Conservation (phyloP, 2,888 invertebrate species). For the Teleiodes luculella region DNA sequence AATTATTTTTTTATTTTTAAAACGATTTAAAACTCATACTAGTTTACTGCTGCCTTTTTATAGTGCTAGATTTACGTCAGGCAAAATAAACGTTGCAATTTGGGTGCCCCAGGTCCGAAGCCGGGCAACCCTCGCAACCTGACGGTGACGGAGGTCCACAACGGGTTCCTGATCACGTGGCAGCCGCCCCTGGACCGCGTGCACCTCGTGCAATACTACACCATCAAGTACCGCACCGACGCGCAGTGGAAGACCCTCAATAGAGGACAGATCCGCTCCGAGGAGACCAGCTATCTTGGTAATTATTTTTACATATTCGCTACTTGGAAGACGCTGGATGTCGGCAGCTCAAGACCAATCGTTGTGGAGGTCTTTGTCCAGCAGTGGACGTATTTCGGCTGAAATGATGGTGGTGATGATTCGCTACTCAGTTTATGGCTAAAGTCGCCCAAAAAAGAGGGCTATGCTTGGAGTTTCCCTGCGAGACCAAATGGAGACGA, state of each 20-base stretch:
- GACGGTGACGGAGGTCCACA: slow-evolving; percentile 91
- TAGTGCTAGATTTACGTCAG: background rate
- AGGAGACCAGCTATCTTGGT: slow-evolving; percentile 93
- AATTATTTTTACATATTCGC: slow-evolving; percentile 21
- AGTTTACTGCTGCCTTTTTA: too few species aligned
- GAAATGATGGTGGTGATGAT: too few species aligned
- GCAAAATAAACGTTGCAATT: background rate
- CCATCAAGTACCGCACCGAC: slow-evolving; percentile 94
- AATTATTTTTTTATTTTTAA: too few species aligned
- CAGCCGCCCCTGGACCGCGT: slow-evolving; percentile 89
- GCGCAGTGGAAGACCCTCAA: slow-evolving; percentile 93
- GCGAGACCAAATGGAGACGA: too few species aligned
- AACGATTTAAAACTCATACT: too few species aligned
- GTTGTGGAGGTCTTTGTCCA: too few species aligned
- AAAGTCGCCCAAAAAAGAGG: too few species aligned
- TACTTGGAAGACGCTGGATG: too few species aligned
- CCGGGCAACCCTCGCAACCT: slow-evolving; percentile 95
- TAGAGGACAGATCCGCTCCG: slow-evolving; percentile 91
- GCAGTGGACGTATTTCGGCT: too few species aligned
- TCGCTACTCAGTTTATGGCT: too few species aligned
- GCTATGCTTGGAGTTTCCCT: too few species aligned
- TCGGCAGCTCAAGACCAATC: too few species aligned
- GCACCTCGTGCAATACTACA: slow-evolving; percentile 91
- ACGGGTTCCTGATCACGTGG: slow-evolving; percentile 95
- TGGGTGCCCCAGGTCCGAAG: slow-evolving; percentile 85